Percentiles rank a stretch among this genome's conserved stretches.
These are phyloP conservation scores for Drosophila atripex DNA, from an alignment of 2,888 invertebrate genomes.

Conservation along the genomic window DNA sequence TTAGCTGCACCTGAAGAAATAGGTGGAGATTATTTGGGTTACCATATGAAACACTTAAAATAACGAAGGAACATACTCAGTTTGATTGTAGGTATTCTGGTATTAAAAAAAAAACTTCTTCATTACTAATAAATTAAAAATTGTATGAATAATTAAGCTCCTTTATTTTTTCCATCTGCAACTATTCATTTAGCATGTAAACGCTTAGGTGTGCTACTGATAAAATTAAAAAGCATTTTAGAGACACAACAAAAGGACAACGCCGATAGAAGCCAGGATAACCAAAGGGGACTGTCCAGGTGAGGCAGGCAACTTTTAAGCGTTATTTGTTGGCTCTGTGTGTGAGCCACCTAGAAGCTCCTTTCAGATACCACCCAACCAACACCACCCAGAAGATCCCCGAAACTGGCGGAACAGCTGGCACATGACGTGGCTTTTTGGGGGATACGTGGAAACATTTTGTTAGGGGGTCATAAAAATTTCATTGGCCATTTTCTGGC, in stretches of 20 bases:
- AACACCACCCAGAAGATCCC: constrained; percentile 18
- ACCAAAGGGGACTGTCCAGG: constrained; percentile 25
- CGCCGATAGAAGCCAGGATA: constrained; percentile 7
- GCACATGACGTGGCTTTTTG: constrained; percentile 35
- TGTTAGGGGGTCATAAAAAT: constrained; percentile 68
- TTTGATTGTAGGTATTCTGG: no score
- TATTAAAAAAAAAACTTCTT: no score
- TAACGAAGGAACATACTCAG: neutral
- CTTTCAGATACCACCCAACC: neutral
- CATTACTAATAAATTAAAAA: no score
- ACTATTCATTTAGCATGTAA: constrained; percentile 65
- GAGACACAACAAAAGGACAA: constrained; percentile 53
- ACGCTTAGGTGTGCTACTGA: constrained; percentile 61
- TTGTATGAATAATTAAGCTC: neutral
- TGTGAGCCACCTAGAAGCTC: constrained; percentile 14
- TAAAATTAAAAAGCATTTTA: constrained; percentile 79
- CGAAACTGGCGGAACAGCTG: constrained; percentile 49
- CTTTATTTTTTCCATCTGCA: constrained; percentile 56
- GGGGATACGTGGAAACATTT: constrained; percentile 46
- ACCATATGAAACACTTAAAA: neutral
- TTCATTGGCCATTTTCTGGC: constrained; percentile 72
- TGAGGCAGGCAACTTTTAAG: constrained; percentile 48
- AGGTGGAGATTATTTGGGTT: no score
- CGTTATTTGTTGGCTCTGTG: constrained; percentile 44
- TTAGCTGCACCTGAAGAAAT: constrained; percentile 53